These are phyloP conservation scores for Fissipunctia ypsillon DNA, from an alignment of 2,888 invertebrate species.

Conservation along the genomic window DNA sequence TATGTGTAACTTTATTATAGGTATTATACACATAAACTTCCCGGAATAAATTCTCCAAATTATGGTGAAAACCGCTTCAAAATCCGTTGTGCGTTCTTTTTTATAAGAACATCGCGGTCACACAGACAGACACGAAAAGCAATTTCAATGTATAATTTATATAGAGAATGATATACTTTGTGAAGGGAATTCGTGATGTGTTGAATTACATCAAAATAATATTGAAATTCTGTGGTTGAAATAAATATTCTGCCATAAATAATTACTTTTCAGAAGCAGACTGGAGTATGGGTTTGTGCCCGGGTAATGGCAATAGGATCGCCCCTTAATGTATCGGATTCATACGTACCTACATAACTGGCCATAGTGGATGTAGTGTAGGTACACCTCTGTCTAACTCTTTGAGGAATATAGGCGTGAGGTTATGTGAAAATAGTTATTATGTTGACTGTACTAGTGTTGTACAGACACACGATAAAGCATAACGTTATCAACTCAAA, in stretches of 20 bases:
- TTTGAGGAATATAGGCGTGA: no score
- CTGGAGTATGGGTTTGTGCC: background rate
- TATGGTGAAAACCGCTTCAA: background rate
- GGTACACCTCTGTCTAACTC: no score
- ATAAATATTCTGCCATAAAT: background rate
- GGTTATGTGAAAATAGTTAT: no score
- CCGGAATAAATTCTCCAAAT: background rate
- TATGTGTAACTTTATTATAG: background rate
- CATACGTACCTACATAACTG: no score
- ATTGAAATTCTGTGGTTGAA: background rate
- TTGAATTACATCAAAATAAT: background rate
- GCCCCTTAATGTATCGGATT: no score
- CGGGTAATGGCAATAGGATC: background rate
- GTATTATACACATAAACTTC: background rate
- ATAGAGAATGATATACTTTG: background rate
- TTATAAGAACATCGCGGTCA: background rate
- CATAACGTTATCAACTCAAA: constrained; percentile 28
- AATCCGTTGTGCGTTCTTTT: background rate
- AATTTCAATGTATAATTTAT: no score
- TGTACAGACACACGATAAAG: constrained; percentile 4
- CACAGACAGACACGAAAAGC: background rate
- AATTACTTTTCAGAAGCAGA: background rate
- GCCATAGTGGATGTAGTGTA: no score
- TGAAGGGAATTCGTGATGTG: background rate
- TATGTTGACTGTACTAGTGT: no score